phyloP scores from a whole-genome alignment of 2,888 invertebrate genomes.

The Bellardia bayeri region DNA sequence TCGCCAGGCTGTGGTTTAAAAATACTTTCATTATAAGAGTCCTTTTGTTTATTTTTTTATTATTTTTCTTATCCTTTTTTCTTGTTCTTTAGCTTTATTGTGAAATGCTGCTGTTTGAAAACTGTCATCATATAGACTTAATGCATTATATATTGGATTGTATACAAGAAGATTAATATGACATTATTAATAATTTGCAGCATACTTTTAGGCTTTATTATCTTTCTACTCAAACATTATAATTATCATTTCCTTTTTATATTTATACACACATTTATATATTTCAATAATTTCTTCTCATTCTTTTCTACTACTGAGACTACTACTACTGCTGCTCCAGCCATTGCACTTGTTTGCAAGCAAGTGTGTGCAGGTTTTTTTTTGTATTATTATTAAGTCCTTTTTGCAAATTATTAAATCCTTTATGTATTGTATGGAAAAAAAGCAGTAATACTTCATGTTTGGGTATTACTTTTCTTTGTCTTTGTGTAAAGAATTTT shows the following conservation, averaged over 20 bases:
- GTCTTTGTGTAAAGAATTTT: conserved; percentile 81
- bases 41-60: conserved; percentile 48
- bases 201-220: conserved; percentile 78
- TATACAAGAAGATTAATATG: conserved; percentile 79
- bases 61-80: conserved; percentile 38
- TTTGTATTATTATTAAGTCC: conserved; percentile 69
- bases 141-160: conserved; percentile 79
- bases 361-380: conserved; percentile 18
- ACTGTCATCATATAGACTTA: conserved; percentile 76
- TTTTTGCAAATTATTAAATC: conserved; percentile 73
- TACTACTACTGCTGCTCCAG: background rate
- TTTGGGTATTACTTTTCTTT: conserved; percentile 73
- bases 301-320: conserved; percentile 39
- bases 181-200: conserved; percentile 83
- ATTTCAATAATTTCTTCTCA: conserved; percentile 64
- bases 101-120: conserved; percentile 63
- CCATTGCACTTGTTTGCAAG: conserved; percentile 53
- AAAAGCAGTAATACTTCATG: conserved; percentile 69
- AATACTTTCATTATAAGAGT: conserved; percentile 37
- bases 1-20: conserved; percentile 39
- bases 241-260: conserved; percentile 68
- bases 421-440: conserved; percentile 69
- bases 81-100: conserved; percentile 53
- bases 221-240: conserved; percentile 64
- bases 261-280: conserved; percentile 13